A percentile compares a stretch with the other conserved stretches of the same genome.
These are phyloP conservation scores for Megatriorchis doriae DNA, from an alignment of 2,113 vertebrate genomes.

Conservation along the genomic window DNA sequence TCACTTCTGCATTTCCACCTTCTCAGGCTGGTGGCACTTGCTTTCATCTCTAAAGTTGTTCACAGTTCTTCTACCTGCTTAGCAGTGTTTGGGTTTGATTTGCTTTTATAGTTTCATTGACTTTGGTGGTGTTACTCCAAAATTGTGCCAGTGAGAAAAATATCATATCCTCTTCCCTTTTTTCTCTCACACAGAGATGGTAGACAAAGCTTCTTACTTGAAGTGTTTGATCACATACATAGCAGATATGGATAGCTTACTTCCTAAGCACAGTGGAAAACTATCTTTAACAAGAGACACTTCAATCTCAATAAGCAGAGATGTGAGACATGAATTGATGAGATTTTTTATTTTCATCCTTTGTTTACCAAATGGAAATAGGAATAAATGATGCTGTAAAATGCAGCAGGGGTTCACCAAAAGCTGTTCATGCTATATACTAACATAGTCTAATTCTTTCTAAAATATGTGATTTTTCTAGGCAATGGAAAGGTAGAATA, in stretches of 20 bases:
- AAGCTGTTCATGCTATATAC: not conserved
- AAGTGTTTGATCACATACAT: not conserved
- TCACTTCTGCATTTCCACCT: not conserved
- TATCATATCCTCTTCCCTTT: not conserved
- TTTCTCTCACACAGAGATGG: not conserved
- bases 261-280: not conserved
- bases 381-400: not conserved
- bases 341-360: not conserved
- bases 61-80: not conserved
- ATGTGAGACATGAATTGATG: not conserved
- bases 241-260: not conserved
- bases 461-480: not conserved
- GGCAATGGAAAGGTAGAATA: not conserved
- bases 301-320: not conserved
- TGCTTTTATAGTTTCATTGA: not conserved
- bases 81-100: slow-evolving; percentile 2
- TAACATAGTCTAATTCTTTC: not conserved
- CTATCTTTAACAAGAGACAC: not conserved
- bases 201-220: not conserved
- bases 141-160: not conserved
- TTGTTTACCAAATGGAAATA: not conserved
- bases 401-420: not conserved
- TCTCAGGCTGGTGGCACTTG: not conserved
- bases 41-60: not conserved
- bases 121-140: not conserved